phyloP scores from a whole-genome alignment of 2,888 invertebrate species.

The Drosophila borealis region DNA sequence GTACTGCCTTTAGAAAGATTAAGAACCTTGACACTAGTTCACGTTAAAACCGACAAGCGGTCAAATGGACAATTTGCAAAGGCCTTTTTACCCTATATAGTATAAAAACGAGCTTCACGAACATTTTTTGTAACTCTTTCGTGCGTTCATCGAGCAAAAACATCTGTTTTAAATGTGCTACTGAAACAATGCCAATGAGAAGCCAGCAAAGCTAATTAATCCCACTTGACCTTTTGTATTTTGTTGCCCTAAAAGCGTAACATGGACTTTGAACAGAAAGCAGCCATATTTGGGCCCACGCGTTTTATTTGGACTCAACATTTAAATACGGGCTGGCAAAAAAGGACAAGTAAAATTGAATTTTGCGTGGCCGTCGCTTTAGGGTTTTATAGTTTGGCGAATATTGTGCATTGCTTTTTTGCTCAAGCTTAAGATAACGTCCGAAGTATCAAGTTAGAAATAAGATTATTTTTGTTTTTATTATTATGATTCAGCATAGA shows the following conservation, averaged over 20 bases:
- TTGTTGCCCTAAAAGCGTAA: constrained; percentile 9
- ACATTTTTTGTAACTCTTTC: constrained; percentile 18
- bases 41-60: too few species aligned
- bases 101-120: background rate
- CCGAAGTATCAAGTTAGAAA: too few species aligned
- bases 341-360: background rate
- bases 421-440: too few species aligned
- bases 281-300: constrained; percentile 10
- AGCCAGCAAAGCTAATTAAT: constrained; percentile 47
- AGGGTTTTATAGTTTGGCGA: constrained; percentile 8
- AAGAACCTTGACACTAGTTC: too few species aligned
- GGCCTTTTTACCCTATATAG: background rate
- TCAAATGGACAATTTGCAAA: too few species aligned
- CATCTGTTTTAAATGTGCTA: constrained; percentile 11
- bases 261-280: constrained; percentile 11
- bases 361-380: background rate
- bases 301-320: background rate
- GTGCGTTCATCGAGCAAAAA: background rate
- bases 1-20: too few species aligned
- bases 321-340: constrained; percentile 10
- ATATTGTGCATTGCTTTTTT: too few species aligned
- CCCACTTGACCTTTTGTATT: constrained; percentile 47
- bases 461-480: too few species aligned
- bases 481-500: too few species aligned
- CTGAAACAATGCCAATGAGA: constrained; percentile 24